phyloP scores from a whole-genome alignment of 2,797 vertebrate species.

The Triplophysa bombifrons region DNA sequence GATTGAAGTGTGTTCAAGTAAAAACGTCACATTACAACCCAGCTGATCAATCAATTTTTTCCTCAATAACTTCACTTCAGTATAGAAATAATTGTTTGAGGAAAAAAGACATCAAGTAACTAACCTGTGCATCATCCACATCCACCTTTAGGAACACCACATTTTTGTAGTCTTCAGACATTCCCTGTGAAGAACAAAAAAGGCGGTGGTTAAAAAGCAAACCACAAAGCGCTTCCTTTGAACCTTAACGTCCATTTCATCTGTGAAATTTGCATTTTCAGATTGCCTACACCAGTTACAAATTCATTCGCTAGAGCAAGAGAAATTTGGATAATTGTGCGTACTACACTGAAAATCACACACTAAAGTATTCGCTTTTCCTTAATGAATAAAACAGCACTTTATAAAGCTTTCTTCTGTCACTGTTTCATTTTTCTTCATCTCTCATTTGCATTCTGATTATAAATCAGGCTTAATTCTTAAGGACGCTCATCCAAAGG shows the following conservation, averaged over 20 bases:
- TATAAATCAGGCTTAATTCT: conserved; percentile 12
- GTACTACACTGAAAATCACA: not conserved
- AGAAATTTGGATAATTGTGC: not conserved
- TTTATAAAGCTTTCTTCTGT: not conserved
- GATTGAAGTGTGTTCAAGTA: not conserved
- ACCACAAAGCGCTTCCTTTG: conserved; percentile 25
- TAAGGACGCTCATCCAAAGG: conserved; percentile 17
- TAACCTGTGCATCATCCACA: conserved; percentile 86
- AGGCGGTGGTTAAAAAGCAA: conserved; percentile 6
- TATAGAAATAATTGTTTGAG: not conserved
- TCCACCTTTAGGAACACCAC: conserved; percentile 94
- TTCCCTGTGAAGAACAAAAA: conserved; percentile 62
- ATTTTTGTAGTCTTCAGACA: conserved; percentile 65
- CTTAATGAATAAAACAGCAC: not conserved
- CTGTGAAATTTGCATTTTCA: conserved; percentile 32
- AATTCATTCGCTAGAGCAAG: not conserved
- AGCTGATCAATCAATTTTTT: not conserved
- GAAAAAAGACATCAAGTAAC: conserved; percentile 22
- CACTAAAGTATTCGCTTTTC: not conserved
- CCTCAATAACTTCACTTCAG: not conserved
- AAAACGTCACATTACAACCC: not conserved
- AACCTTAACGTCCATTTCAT: conserved; percentile 5
- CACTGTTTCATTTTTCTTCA: not conserved
- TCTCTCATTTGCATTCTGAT: conserved; percentile 19
- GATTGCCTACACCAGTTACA: not conserved